Conservation (phyloP, 2,888 invertebrate genomes). For the Tachina lurida region DNA sequence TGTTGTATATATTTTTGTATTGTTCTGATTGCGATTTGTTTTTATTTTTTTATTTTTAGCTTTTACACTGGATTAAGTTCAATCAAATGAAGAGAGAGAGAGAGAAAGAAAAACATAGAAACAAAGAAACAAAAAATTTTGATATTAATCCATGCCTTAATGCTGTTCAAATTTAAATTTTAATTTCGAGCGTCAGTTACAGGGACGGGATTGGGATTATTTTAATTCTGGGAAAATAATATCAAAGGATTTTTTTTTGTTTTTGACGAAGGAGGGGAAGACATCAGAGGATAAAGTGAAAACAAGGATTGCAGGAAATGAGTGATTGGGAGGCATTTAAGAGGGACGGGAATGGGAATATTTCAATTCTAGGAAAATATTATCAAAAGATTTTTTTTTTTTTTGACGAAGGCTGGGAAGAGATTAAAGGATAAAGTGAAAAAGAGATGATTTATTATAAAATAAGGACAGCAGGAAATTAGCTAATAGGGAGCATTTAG, state of each 20-base stretch:
- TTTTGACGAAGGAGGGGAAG: not conserved
- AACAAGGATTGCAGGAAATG: no score
- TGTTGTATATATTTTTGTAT: slow-evolving; percentile 61
- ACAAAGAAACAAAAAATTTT: slow-evolving; percentile 76
- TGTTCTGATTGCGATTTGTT: slow-evolving; percentile 62
- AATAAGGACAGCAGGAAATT: no score
- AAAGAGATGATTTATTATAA: no score
- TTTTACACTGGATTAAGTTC: slow-evolving; percentile 77
- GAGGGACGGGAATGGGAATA: no score
- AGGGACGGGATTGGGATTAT: not conserved
- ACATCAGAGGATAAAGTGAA: not conserved
- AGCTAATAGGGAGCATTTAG: no score
- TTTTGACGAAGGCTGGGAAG: no score
- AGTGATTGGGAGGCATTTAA: no score
- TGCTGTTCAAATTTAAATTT: slow-evolving; percentile 76
- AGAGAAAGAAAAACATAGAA: slow-evolving; percentile 73
- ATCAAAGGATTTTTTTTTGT: slow-evolving; percentile 3
- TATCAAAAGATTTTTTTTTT: no score
- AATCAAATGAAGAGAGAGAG: slow-evolving; percentile 72
- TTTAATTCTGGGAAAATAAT: slow-evolving; percentile 33
- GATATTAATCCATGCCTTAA: slow-evolving; percentile 79
- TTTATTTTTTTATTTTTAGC: no score
- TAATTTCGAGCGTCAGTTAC: slow-evolving; percentile 64
- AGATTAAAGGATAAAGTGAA: no score
- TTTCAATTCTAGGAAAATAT: no score